Conservation (phyloP, 2,888 invertebrate species). For the Homarus gammarus region DNA sequence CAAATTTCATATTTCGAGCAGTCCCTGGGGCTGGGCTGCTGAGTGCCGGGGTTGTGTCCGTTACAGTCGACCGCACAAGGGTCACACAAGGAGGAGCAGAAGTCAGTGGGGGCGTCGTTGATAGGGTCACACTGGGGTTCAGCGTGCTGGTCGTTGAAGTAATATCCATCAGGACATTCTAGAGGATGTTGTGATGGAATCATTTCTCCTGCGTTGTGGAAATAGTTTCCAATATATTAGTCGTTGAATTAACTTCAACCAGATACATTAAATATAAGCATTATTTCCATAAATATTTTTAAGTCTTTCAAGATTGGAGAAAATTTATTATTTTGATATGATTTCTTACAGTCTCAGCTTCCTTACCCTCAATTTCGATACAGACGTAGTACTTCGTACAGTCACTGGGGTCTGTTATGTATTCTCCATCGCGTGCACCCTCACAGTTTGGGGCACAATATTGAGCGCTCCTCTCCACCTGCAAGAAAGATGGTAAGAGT, state of each 20-base stretch:
- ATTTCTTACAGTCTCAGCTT: too few species aligned
- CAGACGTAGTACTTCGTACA: slow-evolving; percentile 55
- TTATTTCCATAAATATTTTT: too few species aligned
- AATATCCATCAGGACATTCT: slow-evolving; percentile 18
- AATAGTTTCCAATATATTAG: not conserved
- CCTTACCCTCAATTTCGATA: not conserved
- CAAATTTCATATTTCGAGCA: slow-evolving; percentile 21
- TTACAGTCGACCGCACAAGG: slow-evolving; percentile 38
- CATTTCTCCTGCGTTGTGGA: slow-evolving; percentile 8
- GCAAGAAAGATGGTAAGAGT: too few species aligned
- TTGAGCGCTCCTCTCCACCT: slow-evolving; percentile 22
- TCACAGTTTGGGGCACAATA: slow-evolving; percentile 44
- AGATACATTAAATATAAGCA: too few species aligned
- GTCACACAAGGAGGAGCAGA: slow-evolving; percentile 40
- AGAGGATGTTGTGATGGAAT: slow-evolving; percentile 14
- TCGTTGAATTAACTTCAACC: not conserved
- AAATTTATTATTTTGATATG: too few species aligned
- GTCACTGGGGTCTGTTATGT: slow-evolving; percentile 51
- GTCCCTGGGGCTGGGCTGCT: not conserved
- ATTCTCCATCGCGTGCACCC: slow-evolving; percentile 24
- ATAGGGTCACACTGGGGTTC: slow-evolving; percentile 32
- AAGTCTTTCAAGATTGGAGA: too few species aligned
- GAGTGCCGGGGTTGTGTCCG: slow-evolving; percentile 5
- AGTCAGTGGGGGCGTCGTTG: not conserved
- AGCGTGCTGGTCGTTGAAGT: slow-evolving; percentile 31